These are phyloP conservation scores for Capitulum mitella DNA, from an alignment of 2,888 invertebrate species.

Conservation along the genomic window DNA sequence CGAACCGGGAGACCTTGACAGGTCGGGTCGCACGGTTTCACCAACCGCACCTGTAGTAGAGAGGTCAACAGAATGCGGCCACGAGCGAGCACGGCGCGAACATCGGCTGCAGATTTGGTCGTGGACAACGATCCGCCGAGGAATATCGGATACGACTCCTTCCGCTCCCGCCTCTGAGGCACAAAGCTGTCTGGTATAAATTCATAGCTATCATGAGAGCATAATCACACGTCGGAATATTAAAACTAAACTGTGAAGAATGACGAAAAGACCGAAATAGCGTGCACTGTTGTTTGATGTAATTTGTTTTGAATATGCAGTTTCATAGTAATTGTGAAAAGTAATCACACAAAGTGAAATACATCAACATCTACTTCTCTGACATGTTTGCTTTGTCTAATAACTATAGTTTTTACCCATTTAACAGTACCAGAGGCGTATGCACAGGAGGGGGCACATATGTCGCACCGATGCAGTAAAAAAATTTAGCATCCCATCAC, in stretches of 20 bases:
- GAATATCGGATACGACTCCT: no score
- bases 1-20: background rate
- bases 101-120: background rate
- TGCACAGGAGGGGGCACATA: background rate
- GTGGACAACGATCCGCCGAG: background rate
- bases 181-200: no score
- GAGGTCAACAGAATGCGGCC: constrained; percentile 8
- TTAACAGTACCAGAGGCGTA: constrained; percentile 4
- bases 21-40: background rate
- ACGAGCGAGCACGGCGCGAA: background rate
- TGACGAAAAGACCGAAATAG: background rate
- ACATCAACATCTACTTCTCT: no score
- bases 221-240: background rate
- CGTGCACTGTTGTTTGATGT: background rate
- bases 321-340: no score
- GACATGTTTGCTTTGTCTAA: no score
- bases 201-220: no score
- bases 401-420: background rate
- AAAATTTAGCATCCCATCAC: no score
- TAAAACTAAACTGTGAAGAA: background rate
- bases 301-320: background rate
- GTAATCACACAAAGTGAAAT: no score
- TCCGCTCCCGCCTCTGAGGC: no score
- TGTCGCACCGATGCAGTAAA: background rate
- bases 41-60: constrained; percentile 5